These are phyloP conservation scores for Aphaenogaster rudis DNA, from an alignment of 1,140 invertebrate genomes.

Conservation along the genomic window DNA sequence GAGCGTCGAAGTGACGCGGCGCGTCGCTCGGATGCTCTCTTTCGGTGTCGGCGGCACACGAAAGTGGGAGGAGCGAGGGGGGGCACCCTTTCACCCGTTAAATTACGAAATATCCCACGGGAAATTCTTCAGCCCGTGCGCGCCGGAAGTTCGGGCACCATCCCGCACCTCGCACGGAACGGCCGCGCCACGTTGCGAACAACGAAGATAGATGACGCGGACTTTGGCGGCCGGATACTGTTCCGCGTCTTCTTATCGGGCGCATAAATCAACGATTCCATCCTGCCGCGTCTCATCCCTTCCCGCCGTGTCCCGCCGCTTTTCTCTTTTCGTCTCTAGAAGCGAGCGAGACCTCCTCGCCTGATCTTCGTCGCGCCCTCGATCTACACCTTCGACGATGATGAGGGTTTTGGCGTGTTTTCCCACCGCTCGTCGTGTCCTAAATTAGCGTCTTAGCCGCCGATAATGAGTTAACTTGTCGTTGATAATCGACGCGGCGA, in stretches of 20 bases:
- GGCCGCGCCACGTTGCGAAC: conserved; percentile 61
- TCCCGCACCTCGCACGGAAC: neutral
- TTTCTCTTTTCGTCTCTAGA: neutral
- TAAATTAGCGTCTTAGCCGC: conserved; percentile 8
- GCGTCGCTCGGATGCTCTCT: conserved; percentile 27
- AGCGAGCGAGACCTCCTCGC: neutral
- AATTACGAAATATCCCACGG: conserved; percentile 80
- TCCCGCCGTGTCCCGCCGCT: neutral
- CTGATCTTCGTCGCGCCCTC: neutral
- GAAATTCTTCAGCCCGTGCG: conserved; percentile 75
- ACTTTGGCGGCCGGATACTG: conserved; percentile 53
- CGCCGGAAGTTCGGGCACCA: conserved; percentile 64
- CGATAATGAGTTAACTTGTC: conserved; percentile 40
- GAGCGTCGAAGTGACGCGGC: conserved; percentile 29
- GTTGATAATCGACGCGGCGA: conserved; percentile 17
- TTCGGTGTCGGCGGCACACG: neutral
- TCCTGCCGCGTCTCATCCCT: conserved; percentile 12
- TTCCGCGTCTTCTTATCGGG: conserved; percentile 73
- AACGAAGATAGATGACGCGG: conserved; percentile 78
- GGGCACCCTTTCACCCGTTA: conserved; percentile 74
- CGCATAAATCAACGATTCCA: conserved; percentile 74
- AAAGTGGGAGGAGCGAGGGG: neutral
- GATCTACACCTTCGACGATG: conserved; percentile 6
- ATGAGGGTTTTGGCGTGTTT: conserved; percentile 19
- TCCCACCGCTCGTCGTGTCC: neutral